Base-by-base conservation (phyloP, 2,888 invertebrate genomes). In the Poecilobothrus nobilitatus region DNA sequence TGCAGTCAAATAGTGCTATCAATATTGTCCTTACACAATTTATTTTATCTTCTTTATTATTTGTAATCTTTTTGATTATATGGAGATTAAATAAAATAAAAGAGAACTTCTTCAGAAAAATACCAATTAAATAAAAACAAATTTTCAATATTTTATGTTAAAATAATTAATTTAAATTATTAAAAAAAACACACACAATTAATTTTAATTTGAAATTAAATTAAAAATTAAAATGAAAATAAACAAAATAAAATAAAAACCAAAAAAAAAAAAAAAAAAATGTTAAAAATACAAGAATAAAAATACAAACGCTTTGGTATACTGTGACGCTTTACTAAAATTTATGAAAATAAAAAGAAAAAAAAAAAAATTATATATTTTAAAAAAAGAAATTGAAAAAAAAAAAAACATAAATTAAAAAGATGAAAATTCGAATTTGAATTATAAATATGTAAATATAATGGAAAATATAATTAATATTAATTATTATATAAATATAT, bases 281-380 rank as follows among this genome's bases (percentile, higher is more conserved):
- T 63, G 68, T 70, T 53, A 68, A 70, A 71, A 27, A 27, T 64
- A 68, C 53, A 67, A 67, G 65, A 44, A 68, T 72, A 70, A 66
- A 72, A 70, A 69, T 69, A 73, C 67, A 72, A 78, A 76, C 79
- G 81, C 82, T 81, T 81, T 81, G 81, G 81, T 81, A 81, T 81
- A 80, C 80, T 79, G 79, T 78, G 77, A 81, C 79, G 81, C 82
- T 81, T 81, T 81, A 81, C 80, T 78, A 76, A 75, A 70, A 70
- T 66, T 71, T 71, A 69, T 65, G 27, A 27, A 27, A 27, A 27
- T 27, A 27, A 27, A 27, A n/a, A 67, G 69, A 67, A 27, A 66
- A 63, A 66, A 65, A 67, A 41, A 21, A 66, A 70, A n/a, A n/a
- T n/a, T n/a, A n/a, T 34, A 65, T 65, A 63, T 63, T 71, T 65